Evolutionary conservation across 1,140 invertebrate genomes (phyloP), one percentile per base, ranked within the genome.

Genomic region (Cydia splendana): DNA sequence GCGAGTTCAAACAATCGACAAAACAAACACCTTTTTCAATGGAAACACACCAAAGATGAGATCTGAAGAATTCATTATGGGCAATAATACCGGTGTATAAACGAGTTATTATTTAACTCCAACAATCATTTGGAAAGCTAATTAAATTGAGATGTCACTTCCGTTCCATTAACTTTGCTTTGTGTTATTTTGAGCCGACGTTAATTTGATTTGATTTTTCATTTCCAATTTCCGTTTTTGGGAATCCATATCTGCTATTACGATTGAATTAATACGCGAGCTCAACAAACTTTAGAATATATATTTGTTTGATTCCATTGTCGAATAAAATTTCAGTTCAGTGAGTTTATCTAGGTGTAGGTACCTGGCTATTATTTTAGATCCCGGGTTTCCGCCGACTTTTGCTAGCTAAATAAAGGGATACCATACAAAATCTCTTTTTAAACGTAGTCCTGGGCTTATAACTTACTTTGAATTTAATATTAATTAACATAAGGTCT

Each of bases 101-200:
- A 71, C 24, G n/a, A 24, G 45, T 42, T 62, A 24, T 18, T 71
- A 71, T 45, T 71, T 12, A 38, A 42, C 38, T 42, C 38, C 38
- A 30, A 18, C 67, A 38, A 62, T 62, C 5, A 62, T 71, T 71
- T 71, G n/a, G 15, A 34, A 42, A 42, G 67, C n/a, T 71, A 45
- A 71, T 71, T 71, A 71, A 42, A 45, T 42, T 71, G 67, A 71
- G 34, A 71, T 71, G 67, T 42, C 34, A 38, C 34, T 71, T 71
- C 67, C 67, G 67, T 71, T 71, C n/a, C n/a, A 71, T 71, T 71
- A 71, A 30, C 67, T 71, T 71, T 71, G 34, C 67, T 71, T 71
- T 71, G 67, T 71, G 34, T 71, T 71, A 71, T 71, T 71, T n/a
- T 34, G 65, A 34, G 20, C 12, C 9, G 30, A 69, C 65, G 15